Evolutionary conservation across 2,888 invertebrate species (phyloP).

Genomic region (Dasysyrphus tricinctus): DNA sequence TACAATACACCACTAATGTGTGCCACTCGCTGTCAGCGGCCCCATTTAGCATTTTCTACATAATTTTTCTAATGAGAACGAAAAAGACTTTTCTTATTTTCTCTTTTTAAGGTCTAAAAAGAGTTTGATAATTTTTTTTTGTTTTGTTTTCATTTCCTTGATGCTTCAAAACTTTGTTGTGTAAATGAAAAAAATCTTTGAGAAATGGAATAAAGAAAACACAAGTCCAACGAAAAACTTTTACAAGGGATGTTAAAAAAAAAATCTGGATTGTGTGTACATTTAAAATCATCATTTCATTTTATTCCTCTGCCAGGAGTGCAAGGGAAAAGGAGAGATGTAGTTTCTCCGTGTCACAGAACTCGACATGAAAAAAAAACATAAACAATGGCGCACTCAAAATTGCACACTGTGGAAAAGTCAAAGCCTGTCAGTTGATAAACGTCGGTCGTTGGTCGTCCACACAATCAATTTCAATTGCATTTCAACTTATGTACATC

Average conservation of each 20-base stretch:
- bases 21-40: constrained; percentile 51
- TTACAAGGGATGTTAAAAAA: constrained; percentile 8
- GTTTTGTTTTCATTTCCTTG: constrained; percentile 5
- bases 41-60: constrained; percentile 58
- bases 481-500: constrained; percentile 25
- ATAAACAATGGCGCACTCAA: constrained; percentile 14
- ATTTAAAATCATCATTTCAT: constrained; percentile 25
- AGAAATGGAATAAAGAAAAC: constrained; percentile 2
- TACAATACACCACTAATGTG: constrained; percentile 31
- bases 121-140: constrained; percentile 7
- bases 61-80: constrained; percentile 40
- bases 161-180: constrained; percentile 12
- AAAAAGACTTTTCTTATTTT: constrained; percentile 13
- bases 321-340: not conserved
- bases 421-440: constrained; percentile 21
- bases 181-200: constrained; percentile 4
- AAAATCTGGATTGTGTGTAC: constrained; percentile 3
- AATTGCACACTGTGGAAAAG: constrained; percentile 3
- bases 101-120: not conserved
- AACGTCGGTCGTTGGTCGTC: constrained; percentile 7
- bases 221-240: constrained; percentile 11
- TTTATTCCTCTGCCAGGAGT: not conserved
- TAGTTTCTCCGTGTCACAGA: constrained; percentile 30
- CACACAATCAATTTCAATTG: constrained; percentile 53
- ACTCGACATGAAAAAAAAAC: not conserved